Evolutionary conservation across 2,888 invertebrate species (phyloP).

Genomic region (Axea sp.): DNA sequence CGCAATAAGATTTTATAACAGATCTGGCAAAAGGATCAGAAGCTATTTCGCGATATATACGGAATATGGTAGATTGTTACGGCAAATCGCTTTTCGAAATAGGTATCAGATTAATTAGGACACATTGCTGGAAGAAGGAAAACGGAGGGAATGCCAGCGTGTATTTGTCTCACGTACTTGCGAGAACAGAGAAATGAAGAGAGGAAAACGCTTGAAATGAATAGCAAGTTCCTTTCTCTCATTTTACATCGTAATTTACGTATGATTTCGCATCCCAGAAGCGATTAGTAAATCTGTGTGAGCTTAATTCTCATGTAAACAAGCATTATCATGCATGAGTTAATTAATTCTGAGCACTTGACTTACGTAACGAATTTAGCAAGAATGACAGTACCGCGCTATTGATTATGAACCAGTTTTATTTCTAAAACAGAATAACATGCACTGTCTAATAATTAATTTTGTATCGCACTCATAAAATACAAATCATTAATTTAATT

Average conservation of each 20-base stretch:
- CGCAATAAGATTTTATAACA: too few relatives aligned
- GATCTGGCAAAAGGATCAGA: constrained; percentile 9
- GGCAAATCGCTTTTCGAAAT: constrained; percentile 25
- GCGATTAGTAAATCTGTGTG: constrained; percentile 8
- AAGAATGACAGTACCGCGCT: too few relatives aligned
- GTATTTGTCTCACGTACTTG: constrained; percentile 4
- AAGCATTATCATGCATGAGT: constrained; percentile 28
- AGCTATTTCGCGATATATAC: constrained; percentile 3
- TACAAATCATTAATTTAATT: too few relatives aligned
- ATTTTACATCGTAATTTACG: constrained; percentile 45
- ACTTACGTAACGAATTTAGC: constrained; percentile 4
- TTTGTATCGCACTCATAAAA: too few relatives aligned
- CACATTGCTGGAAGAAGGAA: constrained; percentile 24
- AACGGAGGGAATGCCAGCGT: constrained; percentile 7
- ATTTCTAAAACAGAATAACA: too few relatives aligned
- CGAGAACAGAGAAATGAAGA: constrained; percentile 7
- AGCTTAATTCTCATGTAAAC: constrained; percentile 30
- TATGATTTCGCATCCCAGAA: constrained; percentile 26
- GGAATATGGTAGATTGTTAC: constrained; percentile 16
- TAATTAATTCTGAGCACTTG: constrained; percentile 29
- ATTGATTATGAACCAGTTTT: too few relatives aligned
- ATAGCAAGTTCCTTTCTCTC: constrained; percentile 36
- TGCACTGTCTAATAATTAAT: too few relatives aligned
- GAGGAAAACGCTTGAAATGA: constrained; percentile 29
- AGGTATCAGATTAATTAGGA: constrained; percentile 36